These are phyloP conservation scores for Neodiprion fabricii DNA, from an alignment of 1,140 invertebrate genomes.

Conservation along the genomic window DNA sequence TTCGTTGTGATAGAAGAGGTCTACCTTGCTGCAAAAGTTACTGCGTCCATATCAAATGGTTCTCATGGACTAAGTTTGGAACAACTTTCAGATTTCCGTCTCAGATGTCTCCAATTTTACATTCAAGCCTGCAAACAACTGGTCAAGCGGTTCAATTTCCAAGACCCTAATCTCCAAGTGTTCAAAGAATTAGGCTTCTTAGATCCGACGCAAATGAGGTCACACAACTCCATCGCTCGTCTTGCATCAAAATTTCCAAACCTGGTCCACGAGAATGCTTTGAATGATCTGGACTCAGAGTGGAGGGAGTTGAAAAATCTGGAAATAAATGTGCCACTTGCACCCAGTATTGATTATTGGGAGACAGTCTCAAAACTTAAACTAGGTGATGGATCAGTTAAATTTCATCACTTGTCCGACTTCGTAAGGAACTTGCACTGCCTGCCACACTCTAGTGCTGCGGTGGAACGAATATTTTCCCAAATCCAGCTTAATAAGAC, in stretches of 20 bases:
- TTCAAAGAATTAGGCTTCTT: no score
- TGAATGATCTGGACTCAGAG: slow-evolving; percentile 18
- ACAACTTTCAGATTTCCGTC: slow-evolving; percentile 24
- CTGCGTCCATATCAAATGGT: slow-evolving; percentile 17
- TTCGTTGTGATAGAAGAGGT: slow-evolving; percentile 22
- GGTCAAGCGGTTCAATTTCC: slow-evolving; percentile 17
- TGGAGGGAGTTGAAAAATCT: slow-evolving; percentile 16
- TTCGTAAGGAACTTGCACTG: slow-evolving; percentile 13
- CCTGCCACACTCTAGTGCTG: slow-evolving; percentile 29
- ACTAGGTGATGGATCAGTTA: slow-evolving; percentile 13
- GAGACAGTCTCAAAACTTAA: slow-evolving; percentile 13
- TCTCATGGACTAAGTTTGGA: slow-evolving; percentile 8
- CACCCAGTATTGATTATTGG: slow-evolving; percentile 17
- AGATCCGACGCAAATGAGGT: neutral
- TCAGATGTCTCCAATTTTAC: slow-evolving; percentile 28
- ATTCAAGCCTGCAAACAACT: slow-evolving; percentile 23
- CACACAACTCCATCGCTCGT: slow-evolving; percentile 10
- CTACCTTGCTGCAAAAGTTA: slow-evolving; percentile 28
- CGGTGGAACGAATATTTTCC: slow-evolving; percentile 27
- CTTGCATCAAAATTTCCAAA: slow-evolving; percentile 21
- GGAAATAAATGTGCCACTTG: neutral
- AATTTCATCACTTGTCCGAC: slow-evolving; percentile 14
- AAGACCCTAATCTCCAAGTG: no score
- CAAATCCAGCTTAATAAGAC: slow-evolving; percentile 31
- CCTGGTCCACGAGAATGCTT: slow-evolving; percentile 7